These are phyloP conservation scores for Pseudolaguvia tuberculata DNA, from an alignment of 2,113 vertebrate genomes.

Conservation along the genomic window DNA sequence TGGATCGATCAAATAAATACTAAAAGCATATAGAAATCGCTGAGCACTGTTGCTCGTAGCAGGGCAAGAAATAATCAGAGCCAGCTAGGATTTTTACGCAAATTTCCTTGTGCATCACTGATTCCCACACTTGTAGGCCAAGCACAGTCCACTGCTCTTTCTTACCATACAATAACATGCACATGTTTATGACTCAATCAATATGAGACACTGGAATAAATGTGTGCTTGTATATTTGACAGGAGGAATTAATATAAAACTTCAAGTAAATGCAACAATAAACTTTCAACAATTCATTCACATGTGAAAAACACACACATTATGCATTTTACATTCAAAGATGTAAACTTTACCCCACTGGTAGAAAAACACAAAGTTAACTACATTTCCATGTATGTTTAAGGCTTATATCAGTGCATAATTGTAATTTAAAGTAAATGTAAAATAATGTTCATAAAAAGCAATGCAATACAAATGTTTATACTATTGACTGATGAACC, in stretches of 20 bases:
- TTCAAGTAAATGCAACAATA: background rate
- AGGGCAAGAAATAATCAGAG: background rate
- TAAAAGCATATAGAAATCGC: background rate
- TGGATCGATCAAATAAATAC: background rate
- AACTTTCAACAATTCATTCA: background rate
- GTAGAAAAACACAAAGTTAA: background rate
- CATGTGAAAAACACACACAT: background rate
- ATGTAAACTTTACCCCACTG: background rate
- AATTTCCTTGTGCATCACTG: constrained; percentile 4
- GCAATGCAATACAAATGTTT: background rate
- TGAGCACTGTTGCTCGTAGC: background rate
- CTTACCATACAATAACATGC: background rate
- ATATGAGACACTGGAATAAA: constrained; percentile 18
- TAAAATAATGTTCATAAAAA: too few relatives aligned
- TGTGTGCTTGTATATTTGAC: background rate
- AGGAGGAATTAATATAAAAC: background rate
- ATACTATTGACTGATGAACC: background rate
- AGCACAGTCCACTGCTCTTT: background rate
- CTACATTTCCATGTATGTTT: background rate
- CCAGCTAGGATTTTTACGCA: constrained; percentile 25
- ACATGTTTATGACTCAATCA: constrained; percentile 18
- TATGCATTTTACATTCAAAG: background rate
- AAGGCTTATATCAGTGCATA: background rate
- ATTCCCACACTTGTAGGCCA: background rate
- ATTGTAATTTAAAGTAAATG: too few relatives aligned